Evolutionary conservation across 2,797 vertebrate species (phyloP).

Genomic region (Cryptoblepharus egeriae): DNA sequence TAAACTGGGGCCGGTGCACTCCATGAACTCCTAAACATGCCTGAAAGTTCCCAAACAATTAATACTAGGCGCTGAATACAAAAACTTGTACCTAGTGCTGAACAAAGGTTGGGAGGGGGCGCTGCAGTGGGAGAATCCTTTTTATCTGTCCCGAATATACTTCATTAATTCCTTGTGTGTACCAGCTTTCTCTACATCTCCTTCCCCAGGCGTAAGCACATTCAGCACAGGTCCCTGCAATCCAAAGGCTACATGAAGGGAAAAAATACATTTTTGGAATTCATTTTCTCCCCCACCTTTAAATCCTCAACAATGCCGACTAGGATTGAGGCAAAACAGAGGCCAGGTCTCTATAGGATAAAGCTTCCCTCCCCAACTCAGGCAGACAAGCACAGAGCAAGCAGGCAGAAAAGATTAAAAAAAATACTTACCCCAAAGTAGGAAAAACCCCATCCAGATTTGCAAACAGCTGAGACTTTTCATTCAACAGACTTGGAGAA

Average conservation of each 20-base stretch:
- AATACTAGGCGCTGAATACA: background rate
- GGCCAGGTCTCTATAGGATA: background rate
- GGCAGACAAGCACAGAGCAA: background rate
- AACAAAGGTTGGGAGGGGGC: background rate
- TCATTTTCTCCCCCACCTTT: background rate
- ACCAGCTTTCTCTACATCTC: background rate
- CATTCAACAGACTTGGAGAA: slow-evolving; percentile 64
- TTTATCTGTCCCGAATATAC: background rate
- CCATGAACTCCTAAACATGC: slow-evolving; percentile 56
- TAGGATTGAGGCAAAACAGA: background rate
- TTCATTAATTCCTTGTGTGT: background rate
- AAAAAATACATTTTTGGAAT: background rate
- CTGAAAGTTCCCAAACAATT: background rate
- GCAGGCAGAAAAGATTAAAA: background rate
- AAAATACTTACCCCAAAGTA: slow-evolving; percentile 68
- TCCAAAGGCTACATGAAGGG: background rate
- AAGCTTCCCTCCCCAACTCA: no score
- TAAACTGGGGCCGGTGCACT: slow-evolving; percentile 40
- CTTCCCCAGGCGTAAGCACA: background rate
- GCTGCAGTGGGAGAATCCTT: background rate
- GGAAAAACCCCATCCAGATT: slow-evolving; percentile 63
- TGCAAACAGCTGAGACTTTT: slow-evolving; percentile 65
- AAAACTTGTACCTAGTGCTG: background rate
- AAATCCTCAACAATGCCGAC: no score
- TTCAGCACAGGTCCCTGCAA: no score